A percentile compares a stretch with the other conserved stretches of the same genome.
These are phyloP conservation scores for Solenopsis fugax DNA, from an alignment of 1,140 invertebrate species.

Conservation along the genomic window DNA sequence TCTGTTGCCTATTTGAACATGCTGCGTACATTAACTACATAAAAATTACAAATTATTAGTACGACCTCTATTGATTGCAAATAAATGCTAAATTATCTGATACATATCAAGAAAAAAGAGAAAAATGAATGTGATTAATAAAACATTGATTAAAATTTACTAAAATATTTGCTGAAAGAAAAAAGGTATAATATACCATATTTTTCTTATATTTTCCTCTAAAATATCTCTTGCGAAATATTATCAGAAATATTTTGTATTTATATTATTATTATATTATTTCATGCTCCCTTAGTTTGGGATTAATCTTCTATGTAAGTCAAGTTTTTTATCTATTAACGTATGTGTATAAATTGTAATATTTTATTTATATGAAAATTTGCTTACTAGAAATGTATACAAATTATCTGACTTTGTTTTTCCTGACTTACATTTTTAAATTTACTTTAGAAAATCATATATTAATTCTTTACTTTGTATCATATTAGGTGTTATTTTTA, in stretches of 20 bases:
- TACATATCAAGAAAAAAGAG: not conserved
- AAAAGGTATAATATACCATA: not conserved
- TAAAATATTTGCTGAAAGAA: not conserved
- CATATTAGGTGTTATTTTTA: too few species aligned
- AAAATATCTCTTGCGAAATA: not conserved
- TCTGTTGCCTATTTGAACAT: conserved; percentile 63
- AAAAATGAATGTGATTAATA: not conserved
- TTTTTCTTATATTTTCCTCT: not conserved
- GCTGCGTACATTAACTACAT: conserved; percentile 39
- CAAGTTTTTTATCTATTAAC: too few species aligned
- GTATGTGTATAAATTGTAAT: too few species aligned
- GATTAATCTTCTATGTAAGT: too few species aligned
- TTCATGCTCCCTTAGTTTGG: too few species aligned
- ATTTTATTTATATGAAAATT: too few species aligned
- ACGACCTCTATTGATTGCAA: not conserved
- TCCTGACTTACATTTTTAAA: too few species aligned
- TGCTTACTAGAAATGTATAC: too few species aligned
- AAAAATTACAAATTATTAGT: not conserved
- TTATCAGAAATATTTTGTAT: not conserved
- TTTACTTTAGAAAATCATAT: too few species aligned
- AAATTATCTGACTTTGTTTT: too few species aligned
- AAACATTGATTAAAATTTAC: not conserved
- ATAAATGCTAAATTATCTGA: not conserved
- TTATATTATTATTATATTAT: not conserved
- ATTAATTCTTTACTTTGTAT: too few species aligned